phyloP scores from a whole-genome alignment of 2,888 invertebrate species.

The Dynastes hyllus region DNA sequence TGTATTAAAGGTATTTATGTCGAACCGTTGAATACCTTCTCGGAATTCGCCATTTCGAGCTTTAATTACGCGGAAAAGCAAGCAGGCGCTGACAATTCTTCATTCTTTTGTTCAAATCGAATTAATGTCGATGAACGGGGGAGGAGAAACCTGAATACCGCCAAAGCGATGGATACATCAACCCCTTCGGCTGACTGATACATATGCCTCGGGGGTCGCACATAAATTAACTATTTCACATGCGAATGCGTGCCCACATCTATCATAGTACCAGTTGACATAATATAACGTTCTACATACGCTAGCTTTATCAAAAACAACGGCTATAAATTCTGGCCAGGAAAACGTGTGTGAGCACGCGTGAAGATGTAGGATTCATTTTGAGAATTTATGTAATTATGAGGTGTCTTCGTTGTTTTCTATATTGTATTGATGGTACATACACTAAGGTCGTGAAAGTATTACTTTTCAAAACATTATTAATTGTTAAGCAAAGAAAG shows the following conservation, averaged over 20 bases:
- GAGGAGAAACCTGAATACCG: not conserved
- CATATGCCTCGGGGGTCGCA: slow-evolving; percentile 56
- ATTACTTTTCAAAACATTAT: too few relatives aligned
- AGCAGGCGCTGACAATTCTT: slow-evolving; percentile 10
- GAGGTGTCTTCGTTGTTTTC: not conserved
- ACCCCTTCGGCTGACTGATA: slow-evolving; percentile 51
- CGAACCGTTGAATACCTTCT: slow-evolving; percentile 10
- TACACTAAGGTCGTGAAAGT: too few relatives aligned
- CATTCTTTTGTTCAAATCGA: slow-evolving; percentile 37
- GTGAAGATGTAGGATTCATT: slow-evolving; percentile 2
- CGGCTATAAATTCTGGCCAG: slow-evolving; percentile 31
- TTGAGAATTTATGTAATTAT: slow-evolving; percentile 2
- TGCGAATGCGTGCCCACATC: slow-evolving; percentile 60
- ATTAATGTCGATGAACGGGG: not conserved
- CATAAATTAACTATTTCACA: slow-evolving; percentile 64
- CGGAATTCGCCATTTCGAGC: slow-evolving; percentile 11
- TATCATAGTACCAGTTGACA: slow-evolving; percentile 64
- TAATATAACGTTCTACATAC: slow-evolving; percentile 66
- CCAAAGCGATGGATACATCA: slow-evolving; percentile 52
- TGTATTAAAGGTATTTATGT: not conserved
- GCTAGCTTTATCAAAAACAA: slow-evolving; percentile 65
- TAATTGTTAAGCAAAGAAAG: too few relatives aligned
- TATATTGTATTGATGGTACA: too few relatives aligned
- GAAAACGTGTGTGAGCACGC: slow-evolving; percentile 7
- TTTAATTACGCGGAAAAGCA: slow-evolving; percentile 34